Evolutionary conservation across 2,797 vertebrate genomes (phyloP).

Genomic region (Lagorchestes hirsutus): DNA sequence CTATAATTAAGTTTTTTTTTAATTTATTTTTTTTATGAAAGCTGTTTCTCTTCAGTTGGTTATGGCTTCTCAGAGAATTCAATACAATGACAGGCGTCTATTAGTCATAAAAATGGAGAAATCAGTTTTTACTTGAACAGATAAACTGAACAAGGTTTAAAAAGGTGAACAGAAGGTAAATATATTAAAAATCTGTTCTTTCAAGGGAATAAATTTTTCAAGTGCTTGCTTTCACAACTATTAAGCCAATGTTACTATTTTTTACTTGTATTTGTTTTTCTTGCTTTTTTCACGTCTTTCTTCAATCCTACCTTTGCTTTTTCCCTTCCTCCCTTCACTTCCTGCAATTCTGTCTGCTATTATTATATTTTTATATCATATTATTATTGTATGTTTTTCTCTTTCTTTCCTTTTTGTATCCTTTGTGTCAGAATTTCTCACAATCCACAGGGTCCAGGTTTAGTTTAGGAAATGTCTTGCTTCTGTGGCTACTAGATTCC

Average conservation of each 20-base stretch:
- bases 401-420: background rate
- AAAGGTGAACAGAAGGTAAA: too few relatives aligned
- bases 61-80: constrained; percentile 25
- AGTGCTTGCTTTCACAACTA: background rate
- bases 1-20: background rate
- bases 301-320: background rate
- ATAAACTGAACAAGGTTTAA: constrained; percentile 17
- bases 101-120: constrained; percentile 62
- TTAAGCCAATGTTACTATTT: background rate
- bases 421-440: background rate
- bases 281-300: background rate
- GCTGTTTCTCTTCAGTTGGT: constrained; percentile 38
- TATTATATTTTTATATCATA: too few relatives aligned
- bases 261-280: too few relatives aligned
- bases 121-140: constrained; percentile 50
- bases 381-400: background rate
- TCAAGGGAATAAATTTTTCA: background rate
- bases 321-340: background rate
- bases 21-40: constrained; percentile 6
- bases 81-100: constrained; percentile 27
- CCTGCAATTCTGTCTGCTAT: background rate
- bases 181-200: background rate
- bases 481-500: background rate
- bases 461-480: background rate
- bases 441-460: background rate